Base-by-base conservation (phyloP, 2,888 invertebrate species). In the Eurytoma californica region DNA sequence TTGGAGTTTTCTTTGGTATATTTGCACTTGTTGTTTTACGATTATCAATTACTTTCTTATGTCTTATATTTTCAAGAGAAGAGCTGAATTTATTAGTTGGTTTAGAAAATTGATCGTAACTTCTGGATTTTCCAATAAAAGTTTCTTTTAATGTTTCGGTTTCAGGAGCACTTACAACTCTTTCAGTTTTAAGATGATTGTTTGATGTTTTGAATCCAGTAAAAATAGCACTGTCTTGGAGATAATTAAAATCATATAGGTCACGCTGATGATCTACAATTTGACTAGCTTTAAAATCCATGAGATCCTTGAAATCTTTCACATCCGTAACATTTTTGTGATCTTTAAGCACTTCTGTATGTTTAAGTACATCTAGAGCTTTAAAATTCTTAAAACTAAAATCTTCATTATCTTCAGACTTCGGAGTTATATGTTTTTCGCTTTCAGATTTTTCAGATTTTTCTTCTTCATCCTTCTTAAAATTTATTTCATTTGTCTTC, bases 31-130 rank as follows among this genome's bases (percentile, higher is more conserved):
- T 20, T 72, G 30, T 60, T 60, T 76, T 81, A 55, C 66, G 39
- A 57, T 18, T 53, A 24, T 81, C 79, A 13, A 24, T 14, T 57
- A 28, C 0, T 60, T 69, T 80, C 3, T 58, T 58, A 57, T 47
- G 75, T 65, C 55, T 78, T 9, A 81, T 60, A 39, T 49, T 78
- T 47, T 81, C 81, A 12, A 79, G 68, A 4, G 78, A 76, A 5
- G 81, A 79, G 3, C 78, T 79, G 30, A 79, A 47, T 72, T 77
- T 81, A 58, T 14, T 77, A n/a, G 72, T 72, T 2, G 86, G 84
- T 70, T 87, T 88, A 2, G 84, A 83, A 63, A 90, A 84, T 51
- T 88, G 89, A 82, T 89, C 90, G 67, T 84, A 89, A 77, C 90
- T 90, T 65, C 83, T 86, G 0, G 89, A 89, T 20, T 88, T 85